A percentile compares a stretch with the other conserved stretches of the same genome.
These are phyloP conservation scores for Vidua macroura DNA, from an alignment of 2,113 vertebrate genomes.

Conservation along the genomic window DNA sequence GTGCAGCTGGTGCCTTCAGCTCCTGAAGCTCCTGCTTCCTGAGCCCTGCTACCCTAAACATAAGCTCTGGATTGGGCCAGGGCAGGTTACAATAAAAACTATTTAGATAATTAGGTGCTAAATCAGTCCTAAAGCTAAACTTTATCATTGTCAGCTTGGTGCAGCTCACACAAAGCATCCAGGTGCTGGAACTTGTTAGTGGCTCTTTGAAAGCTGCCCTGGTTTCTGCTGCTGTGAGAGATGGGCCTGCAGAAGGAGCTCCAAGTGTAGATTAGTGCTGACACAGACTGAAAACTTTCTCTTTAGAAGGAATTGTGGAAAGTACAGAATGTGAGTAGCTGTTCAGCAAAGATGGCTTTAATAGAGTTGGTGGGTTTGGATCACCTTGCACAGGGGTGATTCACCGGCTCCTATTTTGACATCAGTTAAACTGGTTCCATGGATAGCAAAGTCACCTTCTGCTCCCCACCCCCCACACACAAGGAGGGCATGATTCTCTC, in stretches of 20 bases:
- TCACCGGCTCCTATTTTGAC: background rate
- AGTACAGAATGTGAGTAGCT: background rate
- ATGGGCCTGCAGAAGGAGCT: background rate
- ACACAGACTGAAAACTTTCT: background rate
- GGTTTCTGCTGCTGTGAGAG: background rate
- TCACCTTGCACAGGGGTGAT: background rate
- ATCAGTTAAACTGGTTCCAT: background rate
- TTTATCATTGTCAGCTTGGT: background rate
- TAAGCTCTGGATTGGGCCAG: background rate
- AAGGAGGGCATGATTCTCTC: background rate
- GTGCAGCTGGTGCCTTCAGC: background rate
- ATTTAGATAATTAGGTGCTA: background rate
- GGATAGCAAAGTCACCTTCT: background rate
- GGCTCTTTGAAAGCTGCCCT: background rate
- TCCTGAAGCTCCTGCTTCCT: background rate
- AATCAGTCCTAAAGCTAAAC: background rate
- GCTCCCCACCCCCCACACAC: fast-evolving
- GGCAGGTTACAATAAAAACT: background rate
- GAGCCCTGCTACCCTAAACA: background rate
- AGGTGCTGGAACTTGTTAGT: background rate
- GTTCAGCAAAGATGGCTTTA: background rate
- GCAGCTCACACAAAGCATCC: background rate
- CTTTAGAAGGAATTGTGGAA: background rate
- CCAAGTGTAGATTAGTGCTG: background rate
- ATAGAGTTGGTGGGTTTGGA: background rate